These are phyloP conservation scores for Eulemur mongoz DNA, from an alignment of 2,797 vertebrate species.

Conservation along the genomic window DNA sequence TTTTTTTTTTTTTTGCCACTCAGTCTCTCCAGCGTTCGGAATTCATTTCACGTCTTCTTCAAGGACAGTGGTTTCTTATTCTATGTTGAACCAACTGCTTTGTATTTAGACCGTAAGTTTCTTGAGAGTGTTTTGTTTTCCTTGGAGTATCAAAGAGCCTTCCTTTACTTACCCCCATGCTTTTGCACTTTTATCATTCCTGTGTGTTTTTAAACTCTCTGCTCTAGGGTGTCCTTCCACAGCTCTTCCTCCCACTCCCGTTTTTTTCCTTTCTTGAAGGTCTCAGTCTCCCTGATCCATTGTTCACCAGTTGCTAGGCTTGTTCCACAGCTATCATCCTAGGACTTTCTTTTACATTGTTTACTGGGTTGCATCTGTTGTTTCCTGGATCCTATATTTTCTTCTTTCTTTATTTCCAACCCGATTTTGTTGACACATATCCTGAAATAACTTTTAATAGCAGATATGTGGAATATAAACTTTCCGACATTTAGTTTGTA, in stretches of 20 bases:
- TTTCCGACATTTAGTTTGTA: not conserved
- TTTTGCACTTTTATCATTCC: not conserved
- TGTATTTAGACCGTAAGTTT: not conserved
- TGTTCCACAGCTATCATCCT: not conserved
- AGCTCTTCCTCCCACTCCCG: not conserved
- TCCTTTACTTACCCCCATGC: not conserved
- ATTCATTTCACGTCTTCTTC: slow-evolving; percentile 14
- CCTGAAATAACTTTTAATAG: slow-evolving; percentile 21
- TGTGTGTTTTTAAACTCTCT: not conserved
- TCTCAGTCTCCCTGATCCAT: not conserved
- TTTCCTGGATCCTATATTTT: not conserved
- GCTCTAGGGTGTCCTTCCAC: not conserved
- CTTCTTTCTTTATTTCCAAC: not conserved
- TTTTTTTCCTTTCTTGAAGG: not conserved
- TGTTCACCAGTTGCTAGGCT: not conserved
- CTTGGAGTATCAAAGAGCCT: not conserved
- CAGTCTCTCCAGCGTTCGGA: not conserved
- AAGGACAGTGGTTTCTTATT: not conserved
- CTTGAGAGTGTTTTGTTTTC: slow-evolving; percentile 25
- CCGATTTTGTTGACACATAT: not conserved
- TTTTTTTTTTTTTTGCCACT: not conserved
- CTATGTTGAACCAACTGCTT: not conserved
- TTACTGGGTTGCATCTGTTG: not conserved
- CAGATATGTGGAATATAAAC: not conserved
- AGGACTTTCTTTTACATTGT: not conserved